These are phyloP conservation scores for Lanius collurio DNA, from an alignment of 2,113 vertebrate genomes.

Conservation along the genomic window DNA sequence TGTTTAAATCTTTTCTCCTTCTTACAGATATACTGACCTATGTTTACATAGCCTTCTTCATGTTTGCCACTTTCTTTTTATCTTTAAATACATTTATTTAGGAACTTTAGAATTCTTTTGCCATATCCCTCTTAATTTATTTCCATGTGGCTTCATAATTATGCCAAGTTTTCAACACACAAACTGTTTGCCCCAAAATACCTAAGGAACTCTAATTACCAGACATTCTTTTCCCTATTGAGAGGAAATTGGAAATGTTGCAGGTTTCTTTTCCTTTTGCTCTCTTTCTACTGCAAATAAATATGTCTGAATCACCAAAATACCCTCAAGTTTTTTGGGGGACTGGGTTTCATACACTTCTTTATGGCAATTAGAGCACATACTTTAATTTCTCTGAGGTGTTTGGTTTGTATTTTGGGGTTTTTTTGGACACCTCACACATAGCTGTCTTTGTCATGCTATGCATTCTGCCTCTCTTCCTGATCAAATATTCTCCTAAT, in stretches of 20 bases:
- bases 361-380: not conserved
- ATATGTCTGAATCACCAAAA: not conserved
- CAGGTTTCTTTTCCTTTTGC: not conserved
- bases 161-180: not conserved
- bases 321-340: not conserved
- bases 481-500: not conserved
- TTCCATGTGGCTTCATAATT: not conserved
- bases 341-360: not conserved
- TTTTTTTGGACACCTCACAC: not conserved
- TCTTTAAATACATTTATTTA: not conserved
- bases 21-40: not conserved
- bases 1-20: not conserved
- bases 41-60: not conserved
- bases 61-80: not conserved
- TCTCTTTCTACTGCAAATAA: not conserved
- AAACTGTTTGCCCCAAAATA: not conserved
- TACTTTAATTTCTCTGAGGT: not conserved
- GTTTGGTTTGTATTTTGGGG: not conserved
- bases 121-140: not conserved
- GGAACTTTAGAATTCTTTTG: not conserved
- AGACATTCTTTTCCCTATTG: not conserved
- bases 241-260: not conserved
- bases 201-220: not conserved
- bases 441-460: not conserved
- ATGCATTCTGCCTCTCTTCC: not conserved